Percentiles rank a stretch among this genome's conserved stretches.
These are phyloP conservation scores for Ennomos erosarius DNA, from an alignment of 2,888 invertebrate genomes.

Conservation along the genomic window DNA sequence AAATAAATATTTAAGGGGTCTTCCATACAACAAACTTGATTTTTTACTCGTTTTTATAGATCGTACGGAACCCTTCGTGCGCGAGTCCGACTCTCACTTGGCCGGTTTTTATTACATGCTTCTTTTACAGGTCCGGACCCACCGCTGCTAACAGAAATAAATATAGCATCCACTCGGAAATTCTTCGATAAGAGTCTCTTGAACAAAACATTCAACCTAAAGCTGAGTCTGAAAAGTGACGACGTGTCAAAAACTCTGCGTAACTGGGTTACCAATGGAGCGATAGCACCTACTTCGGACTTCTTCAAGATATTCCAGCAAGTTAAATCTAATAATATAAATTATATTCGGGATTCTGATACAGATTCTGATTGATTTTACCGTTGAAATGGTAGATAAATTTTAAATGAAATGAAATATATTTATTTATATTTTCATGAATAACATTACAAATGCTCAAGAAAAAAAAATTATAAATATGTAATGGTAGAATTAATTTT, in stretches of 20 bases:
- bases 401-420: no score
- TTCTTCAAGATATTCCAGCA: conserved; percentile 63
- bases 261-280: conserved; percentile 57
- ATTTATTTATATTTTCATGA: no score
- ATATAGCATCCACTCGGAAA: conserved; percentile 47
- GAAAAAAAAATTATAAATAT: no score
- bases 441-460: no score
- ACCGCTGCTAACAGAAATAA: conserved; percentile 61
- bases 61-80: no score
- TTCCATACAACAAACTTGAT: no score
- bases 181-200: conserved; percentile 57
- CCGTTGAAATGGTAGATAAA: no score
- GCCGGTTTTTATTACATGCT: no score
- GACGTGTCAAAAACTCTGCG: conserved; percentile 61
- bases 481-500: no score
- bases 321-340: conserved; percentile 61
- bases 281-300: conserved; percentile 60
- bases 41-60: no score
- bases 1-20: no score
- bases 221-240: conserved; percentile 55
- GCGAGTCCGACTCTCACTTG: no score
- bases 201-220: conserved; percentile 59
- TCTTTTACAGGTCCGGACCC: conserved; percentile 59
- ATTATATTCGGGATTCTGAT: not conserved
- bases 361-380: not conserved